Percentiles rank a stretch among this genome's conserved stretches.
Evolutionary conservation across 2,888 invertebrate species (phyloP).

Genomic region (Mythimna pallens): DNA sequence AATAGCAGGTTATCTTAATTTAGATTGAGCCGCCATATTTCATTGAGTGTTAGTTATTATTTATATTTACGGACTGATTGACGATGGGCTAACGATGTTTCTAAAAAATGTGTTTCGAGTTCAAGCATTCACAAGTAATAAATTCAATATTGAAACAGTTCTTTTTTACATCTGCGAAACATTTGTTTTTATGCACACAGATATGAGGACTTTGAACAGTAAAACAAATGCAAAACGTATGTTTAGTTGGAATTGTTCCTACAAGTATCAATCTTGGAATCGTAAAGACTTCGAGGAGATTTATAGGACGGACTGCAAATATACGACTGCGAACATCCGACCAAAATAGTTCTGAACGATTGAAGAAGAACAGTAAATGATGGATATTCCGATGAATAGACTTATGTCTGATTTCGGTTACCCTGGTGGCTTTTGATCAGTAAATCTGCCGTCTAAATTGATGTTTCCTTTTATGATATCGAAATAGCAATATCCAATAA

Average conservation of each 20-base stretch:
- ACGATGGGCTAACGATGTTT: conserved; percentile 21
- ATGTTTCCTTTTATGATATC: not conserved
- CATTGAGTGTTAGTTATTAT: conserved; percentile 35
- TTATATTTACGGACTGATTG: conserved; percentile 44
- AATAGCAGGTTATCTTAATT: conserved; percentile 48
- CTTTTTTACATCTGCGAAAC: conserved; percentile 14
- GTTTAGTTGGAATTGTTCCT: conserved; percentile 44
- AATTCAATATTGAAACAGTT: conserved; percentile 37
- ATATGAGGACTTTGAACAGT: conserved; percentile 17
- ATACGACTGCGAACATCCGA: conserved; percentile 50
- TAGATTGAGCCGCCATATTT: conserved; percentile 32
- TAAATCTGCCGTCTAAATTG: conserved; percentile 3
- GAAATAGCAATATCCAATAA: not conserved
- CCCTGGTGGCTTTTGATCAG: conserved; percentile 23
- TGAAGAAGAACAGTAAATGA: conserved; percentile 21
- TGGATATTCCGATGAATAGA: conserved; percentile 18
- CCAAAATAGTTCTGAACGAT: conserved; percentile 50
- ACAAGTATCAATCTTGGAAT: conserved; percentile 51
- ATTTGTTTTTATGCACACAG: conserved; percentile 8
- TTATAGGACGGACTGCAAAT: conserved; percentile 52
- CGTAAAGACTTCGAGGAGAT: conserved; percentile 53
- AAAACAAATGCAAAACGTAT: conserved; percentile 37
- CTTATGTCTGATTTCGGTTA: conserved; percentile 17
- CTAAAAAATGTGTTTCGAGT: conserved; percentile 19
- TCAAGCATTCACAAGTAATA: conserved; percentile 10